Base-by-base conservation (phyloP, 2,888 invertebrate species). In the Tenthredo livida region DNA sequence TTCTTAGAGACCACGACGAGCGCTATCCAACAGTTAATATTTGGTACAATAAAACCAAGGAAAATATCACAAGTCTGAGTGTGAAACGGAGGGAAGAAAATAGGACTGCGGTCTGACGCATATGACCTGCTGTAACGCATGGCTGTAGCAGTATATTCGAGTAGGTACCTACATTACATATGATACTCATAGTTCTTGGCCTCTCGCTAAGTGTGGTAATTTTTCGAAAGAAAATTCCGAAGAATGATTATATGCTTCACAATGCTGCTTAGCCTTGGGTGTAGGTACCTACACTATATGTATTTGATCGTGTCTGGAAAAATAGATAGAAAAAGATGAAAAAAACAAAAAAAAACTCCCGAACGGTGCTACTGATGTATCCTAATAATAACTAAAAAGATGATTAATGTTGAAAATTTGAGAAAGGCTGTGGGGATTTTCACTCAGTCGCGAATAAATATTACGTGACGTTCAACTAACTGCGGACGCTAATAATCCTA, bases 41-140 rank as follows among this genome's bases (percentile, higher is more conserved):
- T 80, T 80, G 40, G 47, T 50, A 58, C 80, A 80, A 80, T 80
- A 80, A 80, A 80, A 58, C 80, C 37, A 33, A 80, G 80, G 40
- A 40, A 58, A 78, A 78, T 17, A 78, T 78, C 12, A 78, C 17
- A 29, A 78, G 29, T 29, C 78, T n/a, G 17, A 54, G 78, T 78
- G 17, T 78, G 9, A 50, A 77, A 77, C n/a, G 33, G 21, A 40
- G 80, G 9, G 12, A 80, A n/a, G 25, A 40, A 80, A 58, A 10
- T 58, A n/a, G 37, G 61, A 10, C 40, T 40, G 40, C 29, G 25
- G 33, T n/a, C 58, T 40, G 37, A 61, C 21, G 50, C 40, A 40
- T 80, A 37, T n/a, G 33, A 47, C 47, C 25, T 25, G 12, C 47
- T 75, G 75, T 7, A 47, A 50, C 43, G 17, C n/a, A 15, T 70